A percentile compares a stretch with the other conserved stretches of the same genome.
Evolutionary conservation across 2,888 invertebrate genomes (phyloP).

Genomic region (Rhagium mordax): DNA sequence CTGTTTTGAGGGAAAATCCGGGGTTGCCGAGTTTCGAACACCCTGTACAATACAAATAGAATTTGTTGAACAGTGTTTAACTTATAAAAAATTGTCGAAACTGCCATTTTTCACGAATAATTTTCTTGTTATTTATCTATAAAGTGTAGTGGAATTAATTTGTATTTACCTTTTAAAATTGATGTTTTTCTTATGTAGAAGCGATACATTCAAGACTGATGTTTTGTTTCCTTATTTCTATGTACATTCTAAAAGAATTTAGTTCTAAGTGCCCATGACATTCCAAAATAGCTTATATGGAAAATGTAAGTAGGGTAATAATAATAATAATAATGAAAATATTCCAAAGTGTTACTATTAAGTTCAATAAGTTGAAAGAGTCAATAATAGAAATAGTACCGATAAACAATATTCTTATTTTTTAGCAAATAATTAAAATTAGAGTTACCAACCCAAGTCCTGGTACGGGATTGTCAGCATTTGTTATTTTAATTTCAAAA

Average conservation of each 20-base stretch:
- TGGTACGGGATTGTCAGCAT: too few species aligned
- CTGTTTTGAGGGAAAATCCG: too few species aligned
- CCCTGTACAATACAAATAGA: too few species aligned
- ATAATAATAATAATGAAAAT: constrained; percentile 12
- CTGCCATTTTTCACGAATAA: too few species aligned
- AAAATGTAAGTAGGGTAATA: constrained; percentile 26
- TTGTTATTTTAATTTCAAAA: background rate
- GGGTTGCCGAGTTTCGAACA: too few species aligned
- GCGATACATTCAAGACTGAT: constrained; percentile 57
- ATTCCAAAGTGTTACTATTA: constrained; percentile 26
- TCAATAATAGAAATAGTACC: constrained; percentile 22
- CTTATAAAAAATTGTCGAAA: too few species aligned
- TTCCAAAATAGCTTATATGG: constrained; percentile 40
- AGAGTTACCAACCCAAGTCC: constrained; percentile 15
- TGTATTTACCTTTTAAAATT: background rate
- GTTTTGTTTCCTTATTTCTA: constrained; percentile 43
- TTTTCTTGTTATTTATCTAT: too few species aligned
- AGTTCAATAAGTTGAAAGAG: constrained; percentile 23
- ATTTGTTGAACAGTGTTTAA: too few species aligned
- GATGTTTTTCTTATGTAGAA: constrained; percentile 39
- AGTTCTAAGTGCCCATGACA: constrained; percentile 44
- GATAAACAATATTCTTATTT: constrained; percentile 9
- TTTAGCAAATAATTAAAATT: background rate
- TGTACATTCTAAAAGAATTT: constrained; percentile 29
- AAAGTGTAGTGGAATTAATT: too few species aligned